A percentile compares a stretch with the other conserved stretches of the same genome.
Evolutionary conservation across 30 jellyfish, hydroid and myxozoan genomes (phyloP).

Genomic region (Aurelia coerulea): DNA sequence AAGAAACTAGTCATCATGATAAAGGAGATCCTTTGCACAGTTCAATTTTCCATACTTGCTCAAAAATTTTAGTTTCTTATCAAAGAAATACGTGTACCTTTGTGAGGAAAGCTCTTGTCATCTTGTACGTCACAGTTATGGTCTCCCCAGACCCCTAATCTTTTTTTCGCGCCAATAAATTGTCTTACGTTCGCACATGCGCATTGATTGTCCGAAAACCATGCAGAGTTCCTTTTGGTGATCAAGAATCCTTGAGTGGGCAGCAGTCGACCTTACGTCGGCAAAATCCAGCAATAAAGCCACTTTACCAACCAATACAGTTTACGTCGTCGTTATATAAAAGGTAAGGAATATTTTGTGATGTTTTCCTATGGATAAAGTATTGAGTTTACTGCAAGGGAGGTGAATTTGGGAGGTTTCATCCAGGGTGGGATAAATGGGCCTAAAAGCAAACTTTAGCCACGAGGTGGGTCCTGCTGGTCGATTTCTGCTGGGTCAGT

Average conservation of each 20-base stretch:
- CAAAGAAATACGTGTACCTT: too few species aligned
- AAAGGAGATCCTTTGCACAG: too few species aligned
- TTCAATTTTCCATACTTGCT: too few species aligned
- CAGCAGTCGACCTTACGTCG: background rate
- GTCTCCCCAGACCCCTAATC: background rate
- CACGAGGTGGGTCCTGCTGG: too few species aligned
- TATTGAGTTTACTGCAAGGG: background rate
- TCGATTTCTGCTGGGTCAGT: too few species aligned
- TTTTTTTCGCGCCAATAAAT: constrained; percentile 42
- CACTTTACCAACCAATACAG: background rate
- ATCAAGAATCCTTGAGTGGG: constrained; percentile 11
- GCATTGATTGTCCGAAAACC: constrained; percentile 12
- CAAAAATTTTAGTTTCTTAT: too few species aligned
- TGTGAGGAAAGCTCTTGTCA: too few species aligned
- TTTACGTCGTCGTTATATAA: background rate
- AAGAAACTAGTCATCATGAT: too few species aligned
- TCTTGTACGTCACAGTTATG: background rate
- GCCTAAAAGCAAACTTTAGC: background rate
- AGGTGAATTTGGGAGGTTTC: background rate
- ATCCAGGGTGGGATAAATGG: background rate
- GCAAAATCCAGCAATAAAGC: background rate
- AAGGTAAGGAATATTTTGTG: background rate
- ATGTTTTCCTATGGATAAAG: background rate
- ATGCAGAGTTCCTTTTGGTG: constrained; percentile 50
- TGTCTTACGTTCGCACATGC: constrained; percentile 26